Base-by-base conservation (phyloP, 2,113 vertebrate species). In the Leucopternis melanops region DNA sequence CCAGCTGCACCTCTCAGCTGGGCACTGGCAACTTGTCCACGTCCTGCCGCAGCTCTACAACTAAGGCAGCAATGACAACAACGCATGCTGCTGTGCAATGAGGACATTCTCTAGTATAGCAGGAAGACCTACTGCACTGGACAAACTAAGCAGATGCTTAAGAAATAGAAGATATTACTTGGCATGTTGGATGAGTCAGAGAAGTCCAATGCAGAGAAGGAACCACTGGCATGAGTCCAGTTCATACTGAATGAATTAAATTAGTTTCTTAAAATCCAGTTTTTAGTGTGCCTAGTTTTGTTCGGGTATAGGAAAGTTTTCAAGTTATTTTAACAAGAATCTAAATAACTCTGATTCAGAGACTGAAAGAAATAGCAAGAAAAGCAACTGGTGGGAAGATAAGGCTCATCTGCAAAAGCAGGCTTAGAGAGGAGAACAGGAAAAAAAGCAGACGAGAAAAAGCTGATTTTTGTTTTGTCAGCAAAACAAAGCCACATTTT, bases 11-110 rank as follows among this genome's bases (percentile, higher is more conserved):
- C 42, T 58, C 34, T n/a, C 63, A 38, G 55, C 36, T 49, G 67
- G 40, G 38, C 67, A 54, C 17, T 2, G 0, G 61, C 47, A 62
- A 27, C 54, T 9, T 5, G 10, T 23, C 15, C 23, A 16, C 15
- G 13, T 42, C 40, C 38, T 16, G 25, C 61, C 42, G 61, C 47
- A 62, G 45, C 31, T 36, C n/a, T 42, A 44, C 47, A 19, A 2
- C 26, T 40, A 38, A 7, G 21, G 32, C 63, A 62, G 21, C 40
- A 38, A 19, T 23, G 67, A 16, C 44, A 79, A 10, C 47, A 69
- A 3, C 1, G 3, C n/a, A 5, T 13, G 20, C 45, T 84, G 63
- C 47, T 70, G n/a, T 21, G 21, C 40, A 15, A 0, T 8, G 49
- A 71, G 57, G 49, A 32, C 57, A 23, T 36, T 32, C 47, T 63